Evolutionary conservation across 35 echinoderm and acorn worm genomes (phyloP), one percentile per base, ranked within the genome.

Genomic region (Lytechinus variegatus): DNA sequence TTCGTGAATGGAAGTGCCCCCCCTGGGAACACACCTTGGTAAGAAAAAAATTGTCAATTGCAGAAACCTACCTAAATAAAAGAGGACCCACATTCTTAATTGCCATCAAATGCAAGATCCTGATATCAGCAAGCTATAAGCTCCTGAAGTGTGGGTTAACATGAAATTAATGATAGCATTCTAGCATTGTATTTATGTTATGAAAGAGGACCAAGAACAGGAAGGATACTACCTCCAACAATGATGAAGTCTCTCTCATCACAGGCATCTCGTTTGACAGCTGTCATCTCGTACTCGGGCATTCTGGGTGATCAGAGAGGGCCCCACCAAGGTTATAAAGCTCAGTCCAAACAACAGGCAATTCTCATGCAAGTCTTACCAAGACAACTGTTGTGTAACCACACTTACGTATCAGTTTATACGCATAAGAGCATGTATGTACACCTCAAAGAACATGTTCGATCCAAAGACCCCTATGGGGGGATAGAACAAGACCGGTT

Each of bases 231-330:
- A 93, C 92, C 92, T 93, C 92, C 92, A 57, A 93, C 53, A 27
- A 55, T 93, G 92, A 93, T 93, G 92, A 57, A 57, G 55, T 93
- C 92, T 19, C 92, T 13, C 55, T 93, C 92, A 57, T 93, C 92
- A 13, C 54, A 93, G 27, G 14, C 52, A 24, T 93, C 92, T 27
- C 92, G 92, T 57, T 93, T 93, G 9, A 93, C 92, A 4, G 92
- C 9, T 54, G 92, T 93, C 92, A 93, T 93, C 92, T 93, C 92
- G 92, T 55, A 93, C n/a, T 93, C 53, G 16, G 92, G 92, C 92
- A 93, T 93, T 29, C 52, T 57, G 53, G 92, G 92, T 90, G 52
- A 90, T 52, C 88, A 52, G n/a, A 79, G 66, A 79, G 66, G 66
- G 66, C 66, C 24, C 10, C 66, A 16, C 66, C 66, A 79, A 79